Evolutionary conservation across 2,797 vertebrate genomes (phyloP).

Genomic region (Pseudopleuronectes americanus): DNA sequence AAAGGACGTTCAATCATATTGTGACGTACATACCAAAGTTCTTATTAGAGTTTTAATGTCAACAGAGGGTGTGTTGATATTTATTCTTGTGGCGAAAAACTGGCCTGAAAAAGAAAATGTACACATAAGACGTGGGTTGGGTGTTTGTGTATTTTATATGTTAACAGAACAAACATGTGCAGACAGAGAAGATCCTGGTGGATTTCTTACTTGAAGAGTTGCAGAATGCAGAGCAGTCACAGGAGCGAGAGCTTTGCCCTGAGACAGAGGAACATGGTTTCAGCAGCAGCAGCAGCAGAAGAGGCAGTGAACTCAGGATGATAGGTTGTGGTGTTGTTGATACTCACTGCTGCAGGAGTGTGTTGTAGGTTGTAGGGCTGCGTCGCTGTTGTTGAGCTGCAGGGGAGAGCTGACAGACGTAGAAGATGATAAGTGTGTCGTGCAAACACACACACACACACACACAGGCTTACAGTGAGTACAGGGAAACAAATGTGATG

Average conservation of each 20-base stretch:
- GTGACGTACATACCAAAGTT: slow-evolving; percentile 56
- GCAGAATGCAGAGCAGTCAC: slow-evolving; percentile 69
- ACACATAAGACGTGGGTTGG: too few relatives aligned
- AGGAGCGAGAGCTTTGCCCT: slow-evolving; percentile 48
- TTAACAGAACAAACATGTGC: not conserved
- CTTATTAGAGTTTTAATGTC: slow-evolving; percentile 1
- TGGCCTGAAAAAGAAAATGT: slow-evolving; percentile 51
- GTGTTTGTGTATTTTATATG: too few relatives aligned
- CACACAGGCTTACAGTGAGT: not conserved
- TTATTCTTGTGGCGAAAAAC: slow-evolving; percentile 68
- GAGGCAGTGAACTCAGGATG: not conserved
- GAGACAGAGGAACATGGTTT: slow-evolving; percentile 20
- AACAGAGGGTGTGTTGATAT: slow-evolving; percentile 30
- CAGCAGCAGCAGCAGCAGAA: not conserved
- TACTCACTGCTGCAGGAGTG: slow-evolving; percentile 67
- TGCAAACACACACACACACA: too few relatives aligned
- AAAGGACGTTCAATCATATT: not conserved
- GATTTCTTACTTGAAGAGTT: slow-evolving; percentile 57
- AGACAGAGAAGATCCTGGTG: not conserved
- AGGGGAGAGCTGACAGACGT: slow-evolving; percentile 50
- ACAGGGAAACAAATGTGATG: not conserved
- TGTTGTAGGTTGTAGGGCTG: rapidly evolving
- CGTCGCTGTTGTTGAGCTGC: slow-evolving; percentile 11
- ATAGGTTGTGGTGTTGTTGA: not conserved
- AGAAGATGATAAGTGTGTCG: not conserved